Percentiles rank a stretch among this genome's conserved stretches.
These are phyloP conservation scores for Sebastes itinus DNA, from an alignment of 2,797 vertebrate species.

Conservation along the genomic window DNA sequence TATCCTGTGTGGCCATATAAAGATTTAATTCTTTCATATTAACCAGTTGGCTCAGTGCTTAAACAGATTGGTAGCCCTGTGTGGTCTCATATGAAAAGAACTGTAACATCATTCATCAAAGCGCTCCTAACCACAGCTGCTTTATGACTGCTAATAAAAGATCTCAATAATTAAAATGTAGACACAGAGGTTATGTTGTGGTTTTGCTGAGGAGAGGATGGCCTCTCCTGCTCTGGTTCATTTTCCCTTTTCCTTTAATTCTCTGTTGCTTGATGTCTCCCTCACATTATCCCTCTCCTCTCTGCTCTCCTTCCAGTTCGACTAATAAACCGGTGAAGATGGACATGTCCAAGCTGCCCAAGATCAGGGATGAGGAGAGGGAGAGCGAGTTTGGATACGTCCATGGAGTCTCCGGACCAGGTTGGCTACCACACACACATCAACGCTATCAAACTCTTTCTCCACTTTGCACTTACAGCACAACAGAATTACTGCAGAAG, in stretches of 20 bases:
- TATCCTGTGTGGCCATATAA: not conserved
- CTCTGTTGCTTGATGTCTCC: not conserved
- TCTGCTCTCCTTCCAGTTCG: constrained; percentile 32
- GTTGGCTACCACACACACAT: constrained; percentile 68
- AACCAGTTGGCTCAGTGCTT: not conserved
- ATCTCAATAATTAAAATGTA: not conserved
- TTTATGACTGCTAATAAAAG: not conserved
- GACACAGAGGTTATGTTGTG: not conserved
- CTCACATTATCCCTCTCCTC: not conserved
- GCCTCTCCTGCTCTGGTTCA: not conserved
- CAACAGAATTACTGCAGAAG: not conserved
- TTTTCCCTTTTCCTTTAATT: not conserved
- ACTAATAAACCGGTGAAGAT: constrained; percentile 78
- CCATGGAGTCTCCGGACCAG: constrained; percentile 94
- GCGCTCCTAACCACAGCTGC: not conserved
- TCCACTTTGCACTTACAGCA: not conserved
- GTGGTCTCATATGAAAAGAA: not conserved
- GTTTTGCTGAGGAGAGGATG: not conserved
- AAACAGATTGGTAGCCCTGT: not conserved
- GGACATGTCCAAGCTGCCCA: constrained; percentile 94
- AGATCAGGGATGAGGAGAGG: constrained; percentile 90
- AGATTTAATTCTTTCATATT: not conserved
- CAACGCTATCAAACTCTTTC: not conserved
- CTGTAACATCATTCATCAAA: not conserved
- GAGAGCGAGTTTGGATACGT: constrained; percentile 93